Evolutionary conservation across 2,113 vertebrate species (phyloP).

Genomic region (Cepphus grylle): DNA sequence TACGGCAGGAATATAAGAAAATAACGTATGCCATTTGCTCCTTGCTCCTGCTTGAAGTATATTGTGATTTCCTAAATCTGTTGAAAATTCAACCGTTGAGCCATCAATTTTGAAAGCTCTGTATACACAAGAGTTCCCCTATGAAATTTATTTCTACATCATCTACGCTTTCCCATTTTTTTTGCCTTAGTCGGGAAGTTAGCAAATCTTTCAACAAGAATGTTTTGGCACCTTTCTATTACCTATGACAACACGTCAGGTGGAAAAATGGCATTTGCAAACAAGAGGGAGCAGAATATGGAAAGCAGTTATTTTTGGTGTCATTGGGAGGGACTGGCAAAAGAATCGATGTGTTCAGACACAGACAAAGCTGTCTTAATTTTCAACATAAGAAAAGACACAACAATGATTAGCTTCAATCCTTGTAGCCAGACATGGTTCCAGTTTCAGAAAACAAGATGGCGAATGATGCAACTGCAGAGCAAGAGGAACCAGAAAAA

Average conservation of each 20-base stretch:
- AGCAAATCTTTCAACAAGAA: neutral
- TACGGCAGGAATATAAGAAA: neutral
- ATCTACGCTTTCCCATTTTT: neutral
- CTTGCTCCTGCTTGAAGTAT: neutral
- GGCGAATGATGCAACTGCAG: neutral
- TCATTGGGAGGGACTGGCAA: neutral
- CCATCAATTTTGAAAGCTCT: neutral
- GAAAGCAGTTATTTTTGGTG: neutral
- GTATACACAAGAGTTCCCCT: neutral
- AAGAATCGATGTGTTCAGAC: neutral
- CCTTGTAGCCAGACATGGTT: neutral
- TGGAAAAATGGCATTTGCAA: conserved; percentile 1
- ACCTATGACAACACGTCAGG: neutral
- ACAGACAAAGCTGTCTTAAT: neutral
- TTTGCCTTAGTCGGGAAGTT: neutral
- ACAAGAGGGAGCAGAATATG: neutral
- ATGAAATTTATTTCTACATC: neutral
- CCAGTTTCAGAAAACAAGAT: neutral
- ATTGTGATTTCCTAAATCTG: neutral
- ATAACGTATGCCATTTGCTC: neutral
- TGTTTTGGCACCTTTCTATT: conserved; percentile 18
- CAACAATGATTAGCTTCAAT: neutral
- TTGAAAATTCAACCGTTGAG: neutral
- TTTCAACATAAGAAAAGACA: neutral
- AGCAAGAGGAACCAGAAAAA: neutral